Conservation (phyloP, 1,140 invertebrate genomes). For the Lepidurus arcticus region DNA sequence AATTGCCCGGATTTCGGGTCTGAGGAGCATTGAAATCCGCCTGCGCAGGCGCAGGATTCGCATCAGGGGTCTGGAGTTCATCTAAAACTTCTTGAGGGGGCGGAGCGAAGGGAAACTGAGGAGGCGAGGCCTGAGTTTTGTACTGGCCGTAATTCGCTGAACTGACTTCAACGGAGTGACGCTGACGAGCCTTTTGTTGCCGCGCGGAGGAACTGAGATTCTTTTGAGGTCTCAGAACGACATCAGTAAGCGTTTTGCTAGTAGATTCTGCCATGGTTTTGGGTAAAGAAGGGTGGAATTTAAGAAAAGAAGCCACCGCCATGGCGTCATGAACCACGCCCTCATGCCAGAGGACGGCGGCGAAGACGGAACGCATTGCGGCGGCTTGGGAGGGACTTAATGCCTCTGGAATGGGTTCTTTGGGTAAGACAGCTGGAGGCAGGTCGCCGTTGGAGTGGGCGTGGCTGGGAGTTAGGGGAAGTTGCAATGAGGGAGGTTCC, state of each 20-base stretch:
- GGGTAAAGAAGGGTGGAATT: conserved; percentile 83
- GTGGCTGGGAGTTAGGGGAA: not conserved
- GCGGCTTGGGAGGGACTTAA: conserved; percentile 89
- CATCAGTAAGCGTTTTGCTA: conserved; percentile 48
- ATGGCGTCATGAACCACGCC: conserved; percentile 95
- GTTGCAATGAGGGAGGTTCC: not conserved
- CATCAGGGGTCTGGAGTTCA: conserved; percentile 30
- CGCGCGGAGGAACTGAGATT: conserved; percentile 38
- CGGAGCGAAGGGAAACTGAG: conserved; percentile 51
- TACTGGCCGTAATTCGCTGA: conserved; percentile 59
- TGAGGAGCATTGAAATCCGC: not conserved
- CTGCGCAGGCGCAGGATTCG: not conserved
- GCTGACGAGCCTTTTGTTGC: conserved; percentile 53
- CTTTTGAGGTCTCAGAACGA: conserved; percentile 50
- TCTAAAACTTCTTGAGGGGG: conserved; percentile 27
- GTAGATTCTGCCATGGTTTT: conserved; percentile 59
- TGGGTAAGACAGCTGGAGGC: not conserved
- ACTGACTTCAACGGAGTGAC: conserved; percentile 81
- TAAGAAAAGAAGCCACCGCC: conserved; percentile 91
- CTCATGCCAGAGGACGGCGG: conserved; percentile 94
- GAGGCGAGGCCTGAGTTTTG: conserved; percentile 51
- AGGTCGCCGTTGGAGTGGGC: conserved; percentile 34
- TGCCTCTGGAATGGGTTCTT: conserved; percentile 64
- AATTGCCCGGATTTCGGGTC: conserved; percentile 25
- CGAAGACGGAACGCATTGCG: conserved; percentile 85